Base-by-base conservation (phyloP, 2,797 vertebrate species). In the Platyrinchus mystaceus region DNA sequence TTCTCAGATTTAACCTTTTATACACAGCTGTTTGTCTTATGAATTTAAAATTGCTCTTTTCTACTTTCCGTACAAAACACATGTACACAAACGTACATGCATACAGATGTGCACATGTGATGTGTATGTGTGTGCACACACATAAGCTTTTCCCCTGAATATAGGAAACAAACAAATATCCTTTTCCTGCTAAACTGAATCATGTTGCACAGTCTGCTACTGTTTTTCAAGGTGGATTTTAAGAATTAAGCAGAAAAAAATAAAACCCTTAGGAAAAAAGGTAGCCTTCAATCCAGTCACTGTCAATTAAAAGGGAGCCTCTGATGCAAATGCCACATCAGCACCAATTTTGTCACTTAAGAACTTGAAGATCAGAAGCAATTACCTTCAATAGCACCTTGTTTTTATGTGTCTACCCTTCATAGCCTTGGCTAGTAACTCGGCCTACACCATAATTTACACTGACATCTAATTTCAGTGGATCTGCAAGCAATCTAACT, bases 381-480 rank as follows among this genome's bases (percentile, higher is more conserved):
- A 99, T 99, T 99, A 99, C 97, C 96, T 97, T 97, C 97, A 97
- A 94, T 97, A 97, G 97, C 97, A 98, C 97, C 98, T 98, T 98
- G 98, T 98, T 97, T 98, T 98, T 97, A 96, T 97, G 96, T 97
- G 97, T 98, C 97, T 97, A 97, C 97, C 95, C 95, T 97, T 97
- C 97, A 98, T 97, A 98, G 97, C 87, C 75, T 97, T 96, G 95
- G 97, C 97, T 97, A 96, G 97, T 96, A 97, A 97, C 98, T 98
- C 95, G 83, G 98, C 97, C 97, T 98, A 93, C 88, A 95, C 97
- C 97, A 97, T 99, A 98, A 99, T 99, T 98, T 98, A 98, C 98
- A 98, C 97, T 99, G 99, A 99, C 99, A 99, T 98, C 98, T 99
- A 98, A 99, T 98, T 98, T 98, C 98, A 96, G 98, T 84, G 93